Conservation (phyloP, 1,140 invertebrate species). For the Maconellicoccus hirsutus region DNA sequence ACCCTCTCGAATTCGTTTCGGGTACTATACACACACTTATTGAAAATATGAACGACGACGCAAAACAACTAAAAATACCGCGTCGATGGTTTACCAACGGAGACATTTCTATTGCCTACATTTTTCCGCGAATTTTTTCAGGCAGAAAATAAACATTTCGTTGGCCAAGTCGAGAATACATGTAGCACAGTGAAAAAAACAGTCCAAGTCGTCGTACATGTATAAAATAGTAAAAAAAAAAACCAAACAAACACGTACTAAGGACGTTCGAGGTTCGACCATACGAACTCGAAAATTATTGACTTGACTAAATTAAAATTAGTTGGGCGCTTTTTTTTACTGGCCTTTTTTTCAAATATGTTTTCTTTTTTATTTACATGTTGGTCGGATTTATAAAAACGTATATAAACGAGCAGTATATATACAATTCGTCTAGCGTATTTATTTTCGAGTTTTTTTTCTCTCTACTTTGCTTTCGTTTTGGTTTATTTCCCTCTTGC, state of each 20-base stretch:
- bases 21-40: too few relatives aligned
- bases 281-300: neutral
- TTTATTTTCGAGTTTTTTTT: neutral
- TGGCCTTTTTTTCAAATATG: neutral
- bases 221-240: too few relatives aligned
- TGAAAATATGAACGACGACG: neutral
- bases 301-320: neutral
- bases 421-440: too few relatives aligned
- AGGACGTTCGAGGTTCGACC: neutral
- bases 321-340: neutral
- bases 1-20: too few relatives aligned
- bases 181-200: too few relatives aligned
- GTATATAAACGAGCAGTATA: too few relatives aligned
- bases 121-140: slow-evolving; percentile 4
- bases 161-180: neutral
- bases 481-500: neutral
- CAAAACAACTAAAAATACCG: neutral
- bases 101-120: neutral
- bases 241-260: neutral
- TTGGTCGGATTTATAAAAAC: too few relatives aligned
- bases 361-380: slow-evolving; percentile 1
- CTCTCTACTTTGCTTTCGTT: neutral
- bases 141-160: neutral
- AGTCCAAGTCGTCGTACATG: too few relatives aligned
- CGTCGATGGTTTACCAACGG: neutral